Evolutionary conservation across 2,113 vertebrate species (phyloP).

Genomic region (Choloepus hoffmanni): DNA sequence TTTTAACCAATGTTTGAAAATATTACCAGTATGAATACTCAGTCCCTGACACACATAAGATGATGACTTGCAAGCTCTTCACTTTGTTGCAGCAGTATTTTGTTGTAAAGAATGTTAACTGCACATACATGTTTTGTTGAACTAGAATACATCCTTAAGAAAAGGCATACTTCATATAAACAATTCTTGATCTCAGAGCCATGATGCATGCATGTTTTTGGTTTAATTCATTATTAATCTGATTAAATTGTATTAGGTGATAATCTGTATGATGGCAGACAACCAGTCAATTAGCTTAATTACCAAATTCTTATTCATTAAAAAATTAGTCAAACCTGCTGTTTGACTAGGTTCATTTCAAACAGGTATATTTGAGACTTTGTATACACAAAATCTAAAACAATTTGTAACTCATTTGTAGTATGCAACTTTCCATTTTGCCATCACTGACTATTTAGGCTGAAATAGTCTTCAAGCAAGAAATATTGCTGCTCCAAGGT

Average conservation of each 20-base stretch:
- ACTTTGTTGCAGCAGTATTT: not conserved
- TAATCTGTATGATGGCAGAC: not conserved
- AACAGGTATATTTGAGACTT: not conserved
- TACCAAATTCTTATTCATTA: not conserved
- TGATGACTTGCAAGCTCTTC: not conserved
- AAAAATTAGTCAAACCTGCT: not conserved
- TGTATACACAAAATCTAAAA: not conserved
- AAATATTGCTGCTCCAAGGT: not conserved
- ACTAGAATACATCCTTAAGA: not conserved
- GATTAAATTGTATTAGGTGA: not conserved
- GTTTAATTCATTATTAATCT: constrained; percentile 34
- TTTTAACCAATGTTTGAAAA: constrained; percentile 13
- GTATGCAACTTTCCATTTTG: not conserved
- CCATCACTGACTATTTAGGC: not conserved
- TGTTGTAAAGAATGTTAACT: not conserved
- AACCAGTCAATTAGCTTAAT: not conserved
- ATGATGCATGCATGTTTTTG: not conserved
- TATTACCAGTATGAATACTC: not conserved
- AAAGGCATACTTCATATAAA: not conserved
- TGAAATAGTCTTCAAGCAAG: constrained; percentile 41
- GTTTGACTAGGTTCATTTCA: constrained; percentile 26
- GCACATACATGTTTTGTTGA: not conserved
- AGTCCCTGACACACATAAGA: not conserved
- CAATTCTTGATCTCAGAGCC: not conserved
- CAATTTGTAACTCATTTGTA: not conserved